phyloP scores from a whole-genome alignment of 1,140 invertebrate species.

The Onthophagus taurus region DNA sequence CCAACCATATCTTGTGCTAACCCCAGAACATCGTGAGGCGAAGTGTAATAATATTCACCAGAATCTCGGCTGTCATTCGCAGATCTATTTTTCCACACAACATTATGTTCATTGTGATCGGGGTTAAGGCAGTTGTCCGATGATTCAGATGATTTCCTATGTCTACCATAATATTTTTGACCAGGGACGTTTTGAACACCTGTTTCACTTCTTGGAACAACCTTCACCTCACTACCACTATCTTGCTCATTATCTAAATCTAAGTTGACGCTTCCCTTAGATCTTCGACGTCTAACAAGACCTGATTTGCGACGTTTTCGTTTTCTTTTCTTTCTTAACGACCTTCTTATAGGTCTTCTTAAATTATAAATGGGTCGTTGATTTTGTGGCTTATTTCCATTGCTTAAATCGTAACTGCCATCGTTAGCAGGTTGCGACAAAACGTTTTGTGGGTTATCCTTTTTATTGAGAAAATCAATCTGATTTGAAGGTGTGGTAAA shows the following conservation, averaged over 20 bases:
- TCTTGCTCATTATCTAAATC: background rate
- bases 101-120: background rate
- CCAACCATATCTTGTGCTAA: constrained; percentile 4
- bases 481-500: no score
- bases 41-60: constrained; percentile 6
- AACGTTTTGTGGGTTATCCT: no score
- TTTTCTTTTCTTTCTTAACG: background rate
- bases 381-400: background rate
- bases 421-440: no score
- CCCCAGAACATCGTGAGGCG: constrained; percentile 6
- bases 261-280: constrained; percentile 6
- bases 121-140: background rate
- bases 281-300: background rate
- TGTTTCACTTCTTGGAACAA: constrained; percentile 1
- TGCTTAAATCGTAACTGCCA: no score
- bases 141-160: background rate
- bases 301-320: background rate
- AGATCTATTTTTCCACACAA: background rate
- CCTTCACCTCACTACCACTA: constrained; percentile 2
- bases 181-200: constrained; percentile 3
- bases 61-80: background rate
- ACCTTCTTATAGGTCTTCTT: no score
- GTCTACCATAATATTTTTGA: background rate
- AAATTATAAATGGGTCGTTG: constrained; percentile 4
- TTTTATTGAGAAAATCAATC: no score